phyloP scores from a whole-genome alignment of 2,888 invertebrate genomes.

The Endotricha flammealis region DNA sequence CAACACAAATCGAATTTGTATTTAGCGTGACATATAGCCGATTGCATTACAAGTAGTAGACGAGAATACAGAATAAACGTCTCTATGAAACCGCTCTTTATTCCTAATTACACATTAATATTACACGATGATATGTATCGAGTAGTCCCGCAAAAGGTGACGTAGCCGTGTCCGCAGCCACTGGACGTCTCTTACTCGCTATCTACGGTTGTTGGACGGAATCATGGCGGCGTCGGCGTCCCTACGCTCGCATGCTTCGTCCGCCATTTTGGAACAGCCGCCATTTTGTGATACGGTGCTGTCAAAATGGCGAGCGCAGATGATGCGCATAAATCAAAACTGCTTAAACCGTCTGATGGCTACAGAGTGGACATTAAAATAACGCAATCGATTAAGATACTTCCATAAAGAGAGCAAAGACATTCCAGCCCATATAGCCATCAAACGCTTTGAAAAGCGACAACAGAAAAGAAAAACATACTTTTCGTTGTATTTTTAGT shows the following conservation, averaged over 20 bases:
- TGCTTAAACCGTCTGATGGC: conserved; percentile 29
- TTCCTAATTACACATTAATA: conserved; percentile 78
- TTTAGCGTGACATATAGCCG: conserved; percentile 73
- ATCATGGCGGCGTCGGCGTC: conserved; percentile 72
- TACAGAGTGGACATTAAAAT: conserved; percentile 23
- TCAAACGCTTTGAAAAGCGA: conserved; percentile 29
- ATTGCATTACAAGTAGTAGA: conserved; percentile 70
- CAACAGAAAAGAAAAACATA: conserved; percentile 55
- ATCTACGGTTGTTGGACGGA: conserved; percentile 79
- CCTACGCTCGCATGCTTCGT: conserved; percentile 27
- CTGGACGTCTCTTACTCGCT: conserved; percentile 79
- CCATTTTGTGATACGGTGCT: conserved; percentile 18
- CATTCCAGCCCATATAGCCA: conserved; percentile 27
- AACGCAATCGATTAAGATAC: conserved; percentile 18
- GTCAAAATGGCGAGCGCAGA: conserved; percentile 30
- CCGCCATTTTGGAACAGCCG: conserved; percentile 25
- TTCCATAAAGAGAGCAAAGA: conserved; percentile 38
- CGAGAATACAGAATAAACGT: conserved; percentile 76
- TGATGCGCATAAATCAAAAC: conserved; percentile 37
- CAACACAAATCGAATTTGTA: conserved; percentile 43
- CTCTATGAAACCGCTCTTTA: conserved; percentile 77
- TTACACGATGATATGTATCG: conserved; percentile 85
- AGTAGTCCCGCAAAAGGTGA: conserved; percentile 82
- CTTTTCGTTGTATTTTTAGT: conserved; percentile 70
- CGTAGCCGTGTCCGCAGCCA: conserved; percentile 78